Conservation (phyloP, 2,888 invertebrate species). For the Lypha dubia region DNA sequence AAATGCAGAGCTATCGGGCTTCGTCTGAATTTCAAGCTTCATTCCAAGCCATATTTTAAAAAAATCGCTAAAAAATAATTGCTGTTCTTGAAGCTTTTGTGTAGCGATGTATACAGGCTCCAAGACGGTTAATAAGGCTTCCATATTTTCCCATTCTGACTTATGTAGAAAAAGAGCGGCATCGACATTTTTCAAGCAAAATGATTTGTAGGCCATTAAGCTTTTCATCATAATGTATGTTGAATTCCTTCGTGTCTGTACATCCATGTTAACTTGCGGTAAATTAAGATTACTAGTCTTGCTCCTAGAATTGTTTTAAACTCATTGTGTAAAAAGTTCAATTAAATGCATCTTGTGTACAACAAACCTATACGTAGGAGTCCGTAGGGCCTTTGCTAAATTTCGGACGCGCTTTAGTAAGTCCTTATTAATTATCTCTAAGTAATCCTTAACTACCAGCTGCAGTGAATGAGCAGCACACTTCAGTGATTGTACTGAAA, state of each 20-base stretch:
- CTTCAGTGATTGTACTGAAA: too few species aligned
- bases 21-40: too few species aligned
- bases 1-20: too few species aligned
- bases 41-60: too few species aligned
- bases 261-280: background rate
- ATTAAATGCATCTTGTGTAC: background rate
- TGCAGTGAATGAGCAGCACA: constrained; percentile 5
- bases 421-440: background rate
- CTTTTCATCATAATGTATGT: constrained; percentile 2
- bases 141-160: constrained; percentile 9
- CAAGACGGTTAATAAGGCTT: constrained; percentile 5
- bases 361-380: constrained; percentile 26
- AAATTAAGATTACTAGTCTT: constrained; percentile 15
- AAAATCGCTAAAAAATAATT: constrained; percentile 1
- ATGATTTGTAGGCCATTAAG: constrained; percentile 7
- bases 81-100: constrained; percentile 2
- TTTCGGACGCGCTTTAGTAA: too few species aligned
- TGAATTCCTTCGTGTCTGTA: constrained; percentile 8
- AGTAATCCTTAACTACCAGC: constrained; percentile 3
- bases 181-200: constrained; percentile 11
- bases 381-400: too few species aligned
- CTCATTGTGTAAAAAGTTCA: constrained; percentile 4
- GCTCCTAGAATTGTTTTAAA: constrained; percentile 6
- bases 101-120: too few species aligned
- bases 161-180: background rate